These are phyloP conservation scores for Machimus atricapillus DNA, from an alignment of 2,888 invertebrate genomes.

Conservation along the genomic window DNA sequence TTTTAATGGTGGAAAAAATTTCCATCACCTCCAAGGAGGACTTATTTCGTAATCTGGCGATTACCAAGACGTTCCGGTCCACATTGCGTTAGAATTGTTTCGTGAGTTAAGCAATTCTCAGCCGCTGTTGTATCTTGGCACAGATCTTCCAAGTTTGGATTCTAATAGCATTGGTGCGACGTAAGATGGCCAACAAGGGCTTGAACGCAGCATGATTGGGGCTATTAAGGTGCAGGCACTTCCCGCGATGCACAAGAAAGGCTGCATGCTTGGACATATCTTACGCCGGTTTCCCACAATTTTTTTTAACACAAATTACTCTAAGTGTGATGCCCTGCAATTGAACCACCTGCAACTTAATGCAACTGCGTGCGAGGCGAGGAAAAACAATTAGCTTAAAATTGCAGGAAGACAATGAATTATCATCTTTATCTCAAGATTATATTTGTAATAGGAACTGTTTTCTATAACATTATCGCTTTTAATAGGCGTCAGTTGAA, in stretches of 20 bases:
- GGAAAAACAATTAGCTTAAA: not conserved
- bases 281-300: not conserved
- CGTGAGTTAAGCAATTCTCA: not conserved
- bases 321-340: not conserved
- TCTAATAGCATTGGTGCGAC: not conserved
- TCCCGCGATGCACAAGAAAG: not conserved
- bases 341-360: not conserved
- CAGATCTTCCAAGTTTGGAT: not conserved
- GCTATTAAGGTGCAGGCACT: slow-evolving; percentile 1
- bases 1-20: slow-evolving; percentile 11
- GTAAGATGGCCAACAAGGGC: not conserved
- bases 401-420: not conserved
- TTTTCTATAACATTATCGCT: not conserved
- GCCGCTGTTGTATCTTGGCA: not conserved
- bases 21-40: not conserved
- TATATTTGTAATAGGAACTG: not conserved
- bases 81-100: slow-evolving; percentile 19
- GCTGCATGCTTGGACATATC: not conserved
- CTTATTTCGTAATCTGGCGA: not conserved
- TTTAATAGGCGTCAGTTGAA: no score
- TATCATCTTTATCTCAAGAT: not conserved
- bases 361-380: not conserved
- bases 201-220: not conserved
- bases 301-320: not conserved
- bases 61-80: not conserved